Conservation (phyloP, 2,113 vertebrate species). For the Sula dactylatra region DNA sequence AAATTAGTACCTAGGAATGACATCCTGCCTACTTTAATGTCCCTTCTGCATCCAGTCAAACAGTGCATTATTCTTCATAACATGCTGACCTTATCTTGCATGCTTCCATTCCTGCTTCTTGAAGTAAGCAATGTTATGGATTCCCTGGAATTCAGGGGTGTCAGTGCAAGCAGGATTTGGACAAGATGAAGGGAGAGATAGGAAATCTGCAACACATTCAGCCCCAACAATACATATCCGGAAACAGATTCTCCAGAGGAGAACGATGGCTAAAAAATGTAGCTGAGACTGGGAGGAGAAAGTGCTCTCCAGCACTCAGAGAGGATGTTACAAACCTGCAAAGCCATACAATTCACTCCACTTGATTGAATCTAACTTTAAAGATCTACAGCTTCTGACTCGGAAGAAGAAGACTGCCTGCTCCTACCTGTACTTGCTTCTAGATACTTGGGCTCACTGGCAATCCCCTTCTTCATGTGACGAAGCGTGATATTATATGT, state of each 20-base stretch:
- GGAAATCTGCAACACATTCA: background rate
- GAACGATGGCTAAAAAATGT: background rate
- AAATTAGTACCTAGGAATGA: background rate
- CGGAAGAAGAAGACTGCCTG: background rate
- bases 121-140: background rate
- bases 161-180: background rate
- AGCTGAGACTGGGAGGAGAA: background rate
- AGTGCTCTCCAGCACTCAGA: background rate
- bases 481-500: conserved; percentile 77
- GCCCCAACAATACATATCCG: background rate
- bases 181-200: background rate
- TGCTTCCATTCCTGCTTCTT: background rate
- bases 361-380: background rate
- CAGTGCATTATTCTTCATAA: background rate
- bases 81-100: background rate
- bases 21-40: background rate
- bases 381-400: background rate
- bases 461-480: conserved; percentile 75
- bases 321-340: background rate
- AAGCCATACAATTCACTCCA: background rate
- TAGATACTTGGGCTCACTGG: conserved; percentile 77
- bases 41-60: background rate
- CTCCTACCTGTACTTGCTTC: conserved; percentile 79
- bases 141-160: background rate
- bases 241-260: background rate